phyloP scores from a whole-genome alignment of 2,888 invertebrate genomes.

The Plebejus melissa region DNA sequence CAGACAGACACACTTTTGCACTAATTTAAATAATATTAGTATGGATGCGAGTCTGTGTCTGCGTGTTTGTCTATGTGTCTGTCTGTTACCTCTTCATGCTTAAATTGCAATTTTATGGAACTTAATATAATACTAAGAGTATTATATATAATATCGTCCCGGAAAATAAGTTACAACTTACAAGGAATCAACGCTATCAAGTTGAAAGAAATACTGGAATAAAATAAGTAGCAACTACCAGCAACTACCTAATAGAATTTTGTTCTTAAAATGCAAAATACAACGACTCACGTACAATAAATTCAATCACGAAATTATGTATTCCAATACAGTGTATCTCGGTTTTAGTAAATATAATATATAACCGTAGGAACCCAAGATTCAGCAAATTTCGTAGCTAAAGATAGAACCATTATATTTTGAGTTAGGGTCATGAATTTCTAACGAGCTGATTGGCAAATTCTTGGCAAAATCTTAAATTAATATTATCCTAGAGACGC shows the following conservation, averaged over 20 bases:
- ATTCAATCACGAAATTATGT: not conserved
- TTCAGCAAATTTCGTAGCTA: conserved; percentile 44
- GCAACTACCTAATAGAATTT: not conserved
- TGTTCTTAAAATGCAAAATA: not conserved
- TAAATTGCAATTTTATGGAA: no score
- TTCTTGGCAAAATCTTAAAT: conserved; percentile 28
- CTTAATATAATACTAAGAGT: no score
- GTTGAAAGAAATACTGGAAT: not conserved
- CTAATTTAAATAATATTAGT: no score
- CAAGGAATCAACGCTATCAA: no score
- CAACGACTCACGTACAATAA: not conserved
- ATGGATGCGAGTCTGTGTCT: no score
- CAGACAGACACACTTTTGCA: no score
- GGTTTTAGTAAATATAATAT: conserved; percentile 42
- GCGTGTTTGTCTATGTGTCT: no score
- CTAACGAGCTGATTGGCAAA: conserved; percentile 39
- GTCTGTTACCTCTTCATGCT: no score
- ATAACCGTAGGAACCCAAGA: conserved; percentile 32
- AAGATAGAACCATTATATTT: conserved; percentile 38
- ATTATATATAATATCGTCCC: no score
- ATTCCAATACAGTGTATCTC: conserved; percentile 34
- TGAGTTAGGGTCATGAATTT: conserved; percentile 35
- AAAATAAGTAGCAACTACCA: not conserved
- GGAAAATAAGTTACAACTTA: no score
- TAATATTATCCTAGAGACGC: conserved; percentile 28